phyloP scores from a whole-genome alignment of 2,888 invertebrate species.

The Amblyjoppa fuscipennis region DNA sequence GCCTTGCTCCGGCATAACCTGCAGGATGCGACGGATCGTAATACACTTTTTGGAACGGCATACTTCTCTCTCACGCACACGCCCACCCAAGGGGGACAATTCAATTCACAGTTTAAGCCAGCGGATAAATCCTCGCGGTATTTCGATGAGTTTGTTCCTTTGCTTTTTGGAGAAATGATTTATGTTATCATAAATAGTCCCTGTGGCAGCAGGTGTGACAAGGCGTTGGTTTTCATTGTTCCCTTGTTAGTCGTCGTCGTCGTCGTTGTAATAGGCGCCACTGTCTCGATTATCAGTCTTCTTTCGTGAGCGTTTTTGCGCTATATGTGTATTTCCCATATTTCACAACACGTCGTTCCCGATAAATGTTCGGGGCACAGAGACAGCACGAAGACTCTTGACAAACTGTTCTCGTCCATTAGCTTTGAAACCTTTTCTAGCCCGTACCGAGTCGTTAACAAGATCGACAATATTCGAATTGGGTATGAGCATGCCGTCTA shows the following conservation, averaged over 20 bases:
- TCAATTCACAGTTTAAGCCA: neutral
- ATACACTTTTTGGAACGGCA: conserved; percentile 37
- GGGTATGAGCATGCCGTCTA: neutral
- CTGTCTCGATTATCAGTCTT: no score
- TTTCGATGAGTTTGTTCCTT: neutral
- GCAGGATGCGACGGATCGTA: conserved; percentile 58
- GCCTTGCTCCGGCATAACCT: conserved; percentile 50
- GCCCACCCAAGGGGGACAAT: neutral
- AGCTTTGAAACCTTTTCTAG: conserved; percentile 33
- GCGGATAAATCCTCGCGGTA: neutral
- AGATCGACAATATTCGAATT: conserved; percentile 33
- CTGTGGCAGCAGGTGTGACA: neutral
- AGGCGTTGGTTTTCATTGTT: neutral
- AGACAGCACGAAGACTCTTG: neutral
- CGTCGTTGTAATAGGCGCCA: neutral
- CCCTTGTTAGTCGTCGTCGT: neutral
- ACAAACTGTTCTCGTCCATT: conserved; percentile 33
- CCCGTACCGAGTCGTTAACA: conserved; percentile 37
- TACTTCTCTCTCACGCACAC: neutral
- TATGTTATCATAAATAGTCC: rapidly evolving
- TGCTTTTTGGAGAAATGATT: neutral
- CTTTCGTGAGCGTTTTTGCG: no score
- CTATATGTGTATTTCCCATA: neutral
- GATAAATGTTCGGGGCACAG: conserved; percentile 22
- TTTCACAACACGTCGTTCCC: neutral